Conservation (phyloP, 2,888 invertebrate species). For the Spialia ferax region DNA sequence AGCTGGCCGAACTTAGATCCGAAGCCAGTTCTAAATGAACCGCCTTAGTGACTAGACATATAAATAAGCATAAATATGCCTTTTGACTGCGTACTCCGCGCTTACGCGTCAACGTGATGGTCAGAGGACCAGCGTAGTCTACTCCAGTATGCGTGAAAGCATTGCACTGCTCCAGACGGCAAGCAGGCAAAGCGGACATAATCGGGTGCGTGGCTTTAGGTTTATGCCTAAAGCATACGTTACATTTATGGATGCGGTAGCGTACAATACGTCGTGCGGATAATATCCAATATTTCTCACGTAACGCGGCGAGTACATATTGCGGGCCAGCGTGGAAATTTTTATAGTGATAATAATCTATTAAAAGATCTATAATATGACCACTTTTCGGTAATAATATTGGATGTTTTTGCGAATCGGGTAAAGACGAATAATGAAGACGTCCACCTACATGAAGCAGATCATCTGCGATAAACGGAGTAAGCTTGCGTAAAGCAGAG, state of each 20-base stretch:
- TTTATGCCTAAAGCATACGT: background rate
- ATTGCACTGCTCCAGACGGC: constrained; percentile 4
- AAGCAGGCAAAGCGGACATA: background rate
- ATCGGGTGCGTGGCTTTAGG: constrained; percentile 1
- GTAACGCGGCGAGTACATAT: background rate
- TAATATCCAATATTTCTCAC: constrained; percentile 4
- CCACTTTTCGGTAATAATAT: constrained; percentile 7
- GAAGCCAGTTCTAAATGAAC: constrained; percentile 1
- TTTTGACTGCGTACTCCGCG: constrained; percentile 2
- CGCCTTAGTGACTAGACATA: background rate
- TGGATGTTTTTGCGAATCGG: constrained; percentile 19
- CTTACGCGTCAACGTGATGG: constrained; percentile 2
- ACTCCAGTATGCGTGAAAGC: background rate
- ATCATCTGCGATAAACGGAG: constrained; percentile 13
- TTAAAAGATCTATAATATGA: constrained; percentile 4
- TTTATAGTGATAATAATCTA: constrained; percentile 1
- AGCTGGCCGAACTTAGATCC: background rate
- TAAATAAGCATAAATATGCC: background rate
- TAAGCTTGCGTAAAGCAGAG: constrained; percentile 7
- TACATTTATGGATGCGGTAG: background rate
- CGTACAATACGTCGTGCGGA: constrained; percentile 1
- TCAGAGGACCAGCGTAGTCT: background rate
- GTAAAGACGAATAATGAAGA: background rate
- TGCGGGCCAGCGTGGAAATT: constrained; percentile 17
- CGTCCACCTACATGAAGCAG: constrained; percentile 10